Conservation (phyloP, 2,888 invertebrate species). For the Gryllus longicercus region DNA sequence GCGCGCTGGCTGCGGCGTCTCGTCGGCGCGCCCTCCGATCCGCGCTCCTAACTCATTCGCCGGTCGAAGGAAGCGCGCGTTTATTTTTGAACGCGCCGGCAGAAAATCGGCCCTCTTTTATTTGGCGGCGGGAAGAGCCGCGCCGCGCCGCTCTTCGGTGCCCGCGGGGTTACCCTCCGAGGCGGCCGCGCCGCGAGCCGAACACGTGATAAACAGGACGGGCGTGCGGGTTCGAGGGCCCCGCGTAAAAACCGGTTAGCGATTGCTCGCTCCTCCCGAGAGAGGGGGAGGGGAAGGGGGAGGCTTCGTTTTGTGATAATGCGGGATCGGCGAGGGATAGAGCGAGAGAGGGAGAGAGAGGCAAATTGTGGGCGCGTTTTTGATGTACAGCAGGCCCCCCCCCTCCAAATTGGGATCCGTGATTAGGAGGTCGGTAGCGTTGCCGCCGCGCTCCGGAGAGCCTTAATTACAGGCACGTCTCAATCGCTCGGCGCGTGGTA, state of each 20-base stretch:
- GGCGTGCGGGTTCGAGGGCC: neutral
- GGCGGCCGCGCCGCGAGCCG: neutral
- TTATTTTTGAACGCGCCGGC: neutral
- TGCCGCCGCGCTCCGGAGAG: neutral
- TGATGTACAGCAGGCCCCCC: neutral
- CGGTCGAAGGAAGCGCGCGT: neutral
- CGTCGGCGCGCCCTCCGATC: neutral
- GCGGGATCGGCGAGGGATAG: neutral
- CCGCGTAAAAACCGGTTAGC: neutral
- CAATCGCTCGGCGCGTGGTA: neutral
- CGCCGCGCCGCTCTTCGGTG: neutral
- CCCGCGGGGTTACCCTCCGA: neutral
- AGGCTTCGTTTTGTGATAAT: neutral
- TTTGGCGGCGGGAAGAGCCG: neutral
- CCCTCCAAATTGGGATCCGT: constrained; percentile 1
- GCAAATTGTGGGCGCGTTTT: neutral
- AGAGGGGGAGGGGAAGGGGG: neutral
- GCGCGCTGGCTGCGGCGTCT: neutral
- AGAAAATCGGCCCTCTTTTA: constrained; percentile 6
- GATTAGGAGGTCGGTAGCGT: neutral
- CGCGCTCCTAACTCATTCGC: neutral
- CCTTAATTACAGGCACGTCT: neutral
- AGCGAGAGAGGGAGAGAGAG: neutral
- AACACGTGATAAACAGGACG: constrained; percentile 17
- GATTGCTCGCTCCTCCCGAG: neutral